phyloP scores from a whole-genome alignment of 1,140 invertebrate genomes.

The Sinonovacula constricta region DNA sequence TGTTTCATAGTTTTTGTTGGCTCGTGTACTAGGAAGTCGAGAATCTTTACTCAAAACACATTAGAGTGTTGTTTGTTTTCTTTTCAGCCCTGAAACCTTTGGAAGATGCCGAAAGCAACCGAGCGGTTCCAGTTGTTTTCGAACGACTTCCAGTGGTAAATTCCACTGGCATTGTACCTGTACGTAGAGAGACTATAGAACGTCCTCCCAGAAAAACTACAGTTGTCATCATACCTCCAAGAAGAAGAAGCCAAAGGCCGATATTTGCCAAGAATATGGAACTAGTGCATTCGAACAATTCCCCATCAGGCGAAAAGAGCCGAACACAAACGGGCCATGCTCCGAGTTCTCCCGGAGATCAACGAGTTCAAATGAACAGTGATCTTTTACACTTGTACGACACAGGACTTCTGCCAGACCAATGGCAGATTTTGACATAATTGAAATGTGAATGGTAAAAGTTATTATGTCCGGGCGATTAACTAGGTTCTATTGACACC shows the following conservation, averaged over 20 bases:
- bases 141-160: slow-evolving; percentile 36
- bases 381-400: slow-evolving; percentile 22
- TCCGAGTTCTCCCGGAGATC: background rate
- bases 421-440: slow-evolving; percentile 26
- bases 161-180: background rate
- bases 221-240: slow-evolving; percentile 21
- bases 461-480: no score
- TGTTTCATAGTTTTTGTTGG: no score
- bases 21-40: no score
- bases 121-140: slow-evolving; percentile 3
- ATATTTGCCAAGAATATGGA: slow-evolving; percentile 23
- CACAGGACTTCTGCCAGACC: slow-evolving; percentile 25
- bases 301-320: no score
- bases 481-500: no score
- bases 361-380: slow-evolving; percentile 7
- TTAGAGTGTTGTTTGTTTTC: no score
- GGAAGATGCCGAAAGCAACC: slow-evolving; percentile 36
- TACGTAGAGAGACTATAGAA: background rate
- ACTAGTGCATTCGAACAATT: no score
- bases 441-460: no score
- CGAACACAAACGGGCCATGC: slow-evolving; percentile 8
- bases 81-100: slow-evolving; percentile 34
- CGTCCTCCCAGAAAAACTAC: slow-evolving; percentile 9
- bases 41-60: no score
- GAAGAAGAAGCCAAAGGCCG: background rate